Evolutionary conservation across 2,113 vertebrate species (phyloP).

Genomic region (Tringa solitaria): DNA sequence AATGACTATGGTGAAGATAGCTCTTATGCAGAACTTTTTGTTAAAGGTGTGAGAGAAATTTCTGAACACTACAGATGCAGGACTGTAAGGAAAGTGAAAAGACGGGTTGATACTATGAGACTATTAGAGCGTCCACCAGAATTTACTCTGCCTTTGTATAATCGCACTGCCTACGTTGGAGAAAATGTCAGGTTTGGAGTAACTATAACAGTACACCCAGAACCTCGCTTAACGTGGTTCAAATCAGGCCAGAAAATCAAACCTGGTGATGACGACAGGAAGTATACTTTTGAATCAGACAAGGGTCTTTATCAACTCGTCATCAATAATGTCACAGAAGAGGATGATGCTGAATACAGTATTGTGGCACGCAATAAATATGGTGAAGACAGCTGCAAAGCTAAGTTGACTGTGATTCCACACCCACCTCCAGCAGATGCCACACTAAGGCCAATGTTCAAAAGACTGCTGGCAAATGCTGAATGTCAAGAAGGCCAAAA

Average conservation of each 20-base stretch:
- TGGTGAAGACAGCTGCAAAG: constrained; percentile 96
- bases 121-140: constrained; percentile 94
- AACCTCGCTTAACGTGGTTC: constrained; percentile 93
- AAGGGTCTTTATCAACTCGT: constrained; percentile 94
- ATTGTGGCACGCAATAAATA: constrained; percentile 92
- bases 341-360: constrained; percentile 93
- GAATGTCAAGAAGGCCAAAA: constrained; percentile 94
- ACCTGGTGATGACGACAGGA: constrained; percentile 89
- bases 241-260: constrained; percentile 96
- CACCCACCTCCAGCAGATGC: constrained; percentile 89
- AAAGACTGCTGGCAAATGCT: constrained; percentile 93
- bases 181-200: constrained; percentile 92
- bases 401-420: constrained; percentile 87
- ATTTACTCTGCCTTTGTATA: constrained; percentile 94
- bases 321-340: constrained; percentile 82
- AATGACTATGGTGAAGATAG: constrained; percentile 98
- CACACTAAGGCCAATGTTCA: constrained; percentile 97
- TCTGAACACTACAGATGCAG: constrained; percentile 87
- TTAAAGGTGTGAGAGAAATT: constrained; percentile 87
- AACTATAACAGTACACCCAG: constrained; percentile 97
- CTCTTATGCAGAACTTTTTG: constrained; percentile 91
- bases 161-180: constrained; percentile 88
- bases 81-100: constrained; percentile 90
- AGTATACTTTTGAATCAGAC: constrained; percentile 92
- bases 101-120: constrained; percentile 90